These are phyloP conservation scores for Sphaeramia orbicularis DNA, from an alignment of 2,797 vertebrate species.

Conservation along the genomic window DNA sequence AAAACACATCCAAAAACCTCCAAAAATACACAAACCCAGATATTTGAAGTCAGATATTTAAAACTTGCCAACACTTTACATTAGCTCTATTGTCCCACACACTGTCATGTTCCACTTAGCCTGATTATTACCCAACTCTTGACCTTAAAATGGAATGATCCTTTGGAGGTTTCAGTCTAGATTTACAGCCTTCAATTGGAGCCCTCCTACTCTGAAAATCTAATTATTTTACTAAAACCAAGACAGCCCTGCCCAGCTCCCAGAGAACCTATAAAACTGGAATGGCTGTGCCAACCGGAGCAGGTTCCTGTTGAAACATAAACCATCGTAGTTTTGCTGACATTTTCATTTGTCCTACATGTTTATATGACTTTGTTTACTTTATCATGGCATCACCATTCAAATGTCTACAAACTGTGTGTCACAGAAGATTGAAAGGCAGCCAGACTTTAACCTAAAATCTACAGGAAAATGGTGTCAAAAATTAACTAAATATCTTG, in stretches of 20 bases:
- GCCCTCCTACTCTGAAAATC: slow-evolving; percentile 63
- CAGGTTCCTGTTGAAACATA: slow-evolving; percentile 56
- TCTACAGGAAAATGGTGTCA: slow-evolving; percentile 5
- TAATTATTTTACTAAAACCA: slow-evolving; percentile 71
- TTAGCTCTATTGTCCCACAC: background rate
- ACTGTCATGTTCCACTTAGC: slow-evolving; percentile 21
- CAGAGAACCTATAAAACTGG: slow-evolving; percentile 64
- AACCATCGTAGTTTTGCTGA: slow-evolving; percentile 59
- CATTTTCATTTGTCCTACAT: slow-evolving; percentile 58
- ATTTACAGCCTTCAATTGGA: slow-evolving; percentile 63
- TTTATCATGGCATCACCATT: slow-evolving; percentile 48
- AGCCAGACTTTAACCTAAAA: slow-evolving; percentile 11
- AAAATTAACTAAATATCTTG: slow-evolving; percentile 47
- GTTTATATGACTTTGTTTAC: slow-evolving; percentile 66
- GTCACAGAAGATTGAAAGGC: background rate
- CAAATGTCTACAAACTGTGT: slow-evolving; percentile 31
- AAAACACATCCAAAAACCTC: slow-evolving; percentile 34
- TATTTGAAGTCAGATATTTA: slow-evolving; percentile 23
- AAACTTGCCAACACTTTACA: background rate
- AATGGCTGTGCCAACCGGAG: slow-evolving; percentile 46
- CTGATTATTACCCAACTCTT: slow-evolving; percentile 46
- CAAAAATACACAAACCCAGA: slow-evolving; percentile 24
- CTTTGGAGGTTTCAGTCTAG: slow-evolving; percentile 26
- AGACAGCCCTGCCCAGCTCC: slow-evolving; percentile 37
- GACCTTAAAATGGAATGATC: slow-evolving; percentile 37